Evolutionary conservation across 1,140 invertebrate species (phyloP).

Genomic region (Pogonomyrmex californicus): DNA sequence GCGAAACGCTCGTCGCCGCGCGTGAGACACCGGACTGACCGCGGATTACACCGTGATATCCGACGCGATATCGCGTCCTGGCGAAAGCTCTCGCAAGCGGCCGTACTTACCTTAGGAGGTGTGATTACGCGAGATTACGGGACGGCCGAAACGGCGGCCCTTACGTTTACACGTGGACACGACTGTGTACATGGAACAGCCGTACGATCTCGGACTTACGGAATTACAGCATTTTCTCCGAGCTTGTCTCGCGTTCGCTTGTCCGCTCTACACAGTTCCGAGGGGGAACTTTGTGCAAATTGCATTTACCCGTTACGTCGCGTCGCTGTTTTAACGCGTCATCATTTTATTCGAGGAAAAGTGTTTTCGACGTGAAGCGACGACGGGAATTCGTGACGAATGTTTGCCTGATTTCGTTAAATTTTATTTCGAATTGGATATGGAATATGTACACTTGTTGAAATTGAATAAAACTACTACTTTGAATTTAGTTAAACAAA

Average conservation of each 20-base stretch:
- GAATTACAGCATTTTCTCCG: conserved; percentile 42
- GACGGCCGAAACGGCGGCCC: conserved; percentile 26
- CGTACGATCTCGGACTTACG: background rate
- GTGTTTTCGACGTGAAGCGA: background rate
- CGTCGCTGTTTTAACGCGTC: background rate
- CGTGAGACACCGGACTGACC: conserved; percentile 75
- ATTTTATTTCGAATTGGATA: background rate
- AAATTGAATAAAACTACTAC: background rate
- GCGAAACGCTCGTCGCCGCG: conserved; percentile 71
- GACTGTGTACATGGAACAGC: conserved; percentile 32
- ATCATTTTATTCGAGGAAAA: background rate
- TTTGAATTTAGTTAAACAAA: background rate
- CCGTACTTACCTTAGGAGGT: conserved; percentile 47
- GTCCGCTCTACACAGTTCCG: background rate
- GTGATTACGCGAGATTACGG: conserved; percentile 66
- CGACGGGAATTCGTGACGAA: background rate
- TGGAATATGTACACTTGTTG: background rate
- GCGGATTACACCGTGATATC: conserved; percentile 76
- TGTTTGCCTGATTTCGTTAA: background rate
- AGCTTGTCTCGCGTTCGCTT: conserved; percentile 32
- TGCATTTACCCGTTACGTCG: background rate
- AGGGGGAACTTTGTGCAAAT: conserved; percentile 21
- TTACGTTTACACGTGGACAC: conserved; percentile 57
- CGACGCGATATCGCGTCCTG: conserved; percentile 49
- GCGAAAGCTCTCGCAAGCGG: conserved; percentile 46